These are phyloP conservation scores for Mythimna pallens DNA, from an alignment of 2,888 invertebrate genomes.

Conservation along the genomic window DNA sequence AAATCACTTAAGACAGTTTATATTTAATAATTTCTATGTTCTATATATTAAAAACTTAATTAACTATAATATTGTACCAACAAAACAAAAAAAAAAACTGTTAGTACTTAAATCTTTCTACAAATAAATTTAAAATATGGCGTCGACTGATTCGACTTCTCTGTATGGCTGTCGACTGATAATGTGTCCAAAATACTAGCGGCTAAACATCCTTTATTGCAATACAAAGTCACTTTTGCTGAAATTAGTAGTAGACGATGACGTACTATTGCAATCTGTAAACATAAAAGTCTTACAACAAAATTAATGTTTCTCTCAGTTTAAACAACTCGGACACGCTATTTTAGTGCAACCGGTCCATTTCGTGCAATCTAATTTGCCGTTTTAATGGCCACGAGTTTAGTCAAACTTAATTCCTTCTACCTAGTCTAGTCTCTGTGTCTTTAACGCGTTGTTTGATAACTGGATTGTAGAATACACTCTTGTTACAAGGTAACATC, in stretches of 20 bases:
- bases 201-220: no score
- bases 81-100: no score
- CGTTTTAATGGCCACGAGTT: conserved; percentile 68
- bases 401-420: conserved; percentile 61
- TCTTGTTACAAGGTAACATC: conserved; percentile 31
- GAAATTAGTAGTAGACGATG: no score
- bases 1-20: neutral
- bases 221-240: no score
- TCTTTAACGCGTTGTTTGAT: conserved; percentile 76
- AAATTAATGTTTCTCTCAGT: conserved; percentile 18
- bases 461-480: conserved; percentile 66
- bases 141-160: no score
- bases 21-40: no score
- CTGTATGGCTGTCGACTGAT: no score
- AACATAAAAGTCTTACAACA: neutral
- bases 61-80: no score
- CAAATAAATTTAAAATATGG: no score
- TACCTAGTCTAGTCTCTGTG: conserved; percentile 71
- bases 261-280: neutral
- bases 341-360: conserved; percentile 28
- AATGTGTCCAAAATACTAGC: no score
- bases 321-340: conserved; percentile 23
- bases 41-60: no score
- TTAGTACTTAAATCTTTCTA: no score
- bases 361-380: conserved; percentile 39